Base-by-base conservation (phyloP, 2,888 invertebrate genomes). In the Podotricha telesiphe region DNA sequence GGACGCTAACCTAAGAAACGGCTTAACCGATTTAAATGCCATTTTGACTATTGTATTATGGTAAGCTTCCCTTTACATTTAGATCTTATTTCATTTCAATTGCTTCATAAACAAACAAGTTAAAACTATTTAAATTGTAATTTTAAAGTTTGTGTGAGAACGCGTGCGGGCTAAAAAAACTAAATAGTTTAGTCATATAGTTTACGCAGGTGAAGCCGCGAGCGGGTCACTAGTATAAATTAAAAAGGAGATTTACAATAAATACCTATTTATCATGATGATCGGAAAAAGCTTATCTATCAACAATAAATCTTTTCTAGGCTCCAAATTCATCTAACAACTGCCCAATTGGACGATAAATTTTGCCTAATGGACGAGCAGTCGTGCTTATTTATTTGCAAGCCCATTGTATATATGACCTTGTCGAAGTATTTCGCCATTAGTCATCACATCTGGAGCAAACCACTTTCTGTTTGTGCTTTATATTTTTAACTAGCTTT, bases 321-420 rank as follows among this genome's bases (percentile, higher is more conserved):
- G 47, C 67, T 68, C 61, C 61, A 55, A 69, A 69, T 69, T 65
- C 73, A 67, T 73, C 73, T 69, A 71, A 67, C 65, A 67, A 62
- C 62, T 63, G 68, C 70, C 67, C 69, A 71, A 71, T 71, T 67
- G 73, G 61, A 73, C 69, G 65, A 71, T 73, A 73, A 71, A 73
- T 71, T 69, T 58, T 10, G 55, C 64, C 65, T 68, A 72, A 74
- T 71, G 65, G 73, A 71, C 55, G 69, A 70, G 62, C 65, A 61
- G 70, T 62, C 61, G 55, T 62, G 61, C 69, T 69, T 67, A 67
- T 72, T 70, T 70, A 69, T 72, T 70, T 67, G 62, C 61, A 48
- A 34, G 58, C 11, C 63, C 47, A 56, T 65, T 70, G 69, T 70
- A 20, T 61, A 67, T 50, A 58, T 64, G 69, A 72, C 72, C 72